These are phyloP conservation scores for Acropternis orthonyx DNA, from an alignment of 2,797 vertebrate species.

Conservation along the genomic window DNA sequence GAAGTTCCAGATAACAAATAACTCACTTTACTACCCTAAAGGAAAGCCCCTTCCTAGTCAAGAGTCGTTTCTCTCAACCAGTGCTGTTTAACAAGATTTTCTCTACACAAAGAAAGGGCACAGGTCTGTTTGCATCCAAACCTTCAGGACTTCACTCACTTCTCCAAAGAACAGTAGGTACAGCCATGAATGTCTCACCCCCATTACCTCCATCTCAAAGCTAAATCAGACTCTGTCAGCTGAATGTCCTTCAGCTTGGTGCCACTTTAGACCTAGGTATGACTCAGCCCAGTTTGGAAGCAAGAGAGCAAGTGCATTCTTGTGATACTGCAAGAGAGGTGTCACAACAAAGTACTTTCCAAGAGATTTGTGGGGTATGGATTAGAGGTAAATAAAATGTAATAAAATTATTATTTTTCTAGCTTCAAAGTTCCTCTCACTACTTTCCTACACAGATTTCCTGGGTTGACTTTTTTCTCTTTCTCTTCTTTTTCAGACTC, in stretches of 20 bases:
- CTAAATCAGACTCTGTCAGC: background rate
- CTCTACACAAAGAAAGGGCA: background rate
- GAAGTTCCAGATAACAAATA: conserved; percentile 30
- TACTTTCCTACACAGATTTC: background rate
- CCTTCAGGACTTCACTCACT: background rate
- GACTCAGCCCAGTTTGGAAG: background rate
- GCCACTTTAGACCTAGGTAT: background rate
- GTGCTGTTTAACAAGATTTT: background rate
- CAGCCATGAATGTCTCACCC: background rate
- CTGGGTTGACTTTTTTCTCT: background rate
- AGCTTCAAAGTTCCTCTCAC: background rate
- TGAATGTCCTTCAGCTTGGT: background rate
- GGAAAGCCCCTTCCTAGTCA: background rate
- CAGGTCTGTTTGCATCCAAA: background rate
- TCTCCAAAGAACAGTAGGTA: background rate
- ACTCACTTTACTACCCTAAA: background rate
- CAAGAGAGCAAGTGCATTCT: background rate
- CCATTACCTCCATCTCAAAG: background rate
- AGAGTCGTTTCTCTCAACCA: background rate
- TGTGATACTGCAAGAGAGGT: background rate
- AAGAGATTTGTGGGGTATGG: background rate
- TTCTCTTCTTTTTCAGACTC: background rate
- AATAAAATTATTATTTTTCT: background rate
- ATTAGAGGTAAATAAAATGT: background rate
- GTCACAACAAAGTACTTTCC: background rate